These are phyloP conservation scores for Colletes latitarsis DNA, from an alignment of 1,140 invertebrate species.

Conservation along the genomic window DNA sequence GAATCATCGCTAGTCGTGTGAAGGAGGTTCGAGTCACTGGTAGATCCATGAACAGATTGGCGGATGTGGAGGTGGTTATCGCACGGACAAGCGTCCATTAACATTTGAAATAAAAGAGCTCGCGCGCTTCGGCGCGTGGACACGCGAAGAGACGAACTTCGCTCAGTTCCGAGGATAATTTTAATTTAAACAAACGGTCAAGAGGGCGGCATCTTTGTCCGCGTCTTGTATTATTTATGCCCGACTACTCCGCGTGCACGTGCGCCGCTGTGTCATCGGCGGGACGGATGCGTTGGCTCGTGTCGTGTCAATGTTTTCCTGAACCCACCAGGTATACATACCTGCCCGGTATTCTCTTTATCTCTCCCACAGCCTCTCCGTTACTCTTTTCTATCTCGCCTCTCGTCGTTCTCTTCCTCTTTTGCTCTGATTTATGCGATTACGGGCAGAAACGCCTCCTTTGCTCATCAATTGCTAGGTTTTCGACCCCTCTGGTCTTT, in stretches of 20 bases:
- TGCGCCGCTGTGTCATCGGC: conserved; percentile 80
- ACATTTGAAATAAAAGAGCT: conserved; percentile 79
- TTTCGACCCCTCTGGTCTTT: conserved; percentile 39
- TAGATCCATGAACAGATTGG: not conserved
- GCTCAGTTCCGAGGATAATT: conserved; percentile 71
- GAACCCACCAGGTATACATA: conserved; percentile 70
- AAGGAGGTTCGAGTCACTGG: too few relatives aligned
- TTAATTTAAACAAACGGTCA: conserved; percentile 82
- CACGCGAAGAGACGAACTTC: conserved; percentile 66
- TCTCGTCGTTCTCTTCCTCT: conserved; percentile 40
- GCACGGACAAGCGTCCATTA: conserved; percentile 68
- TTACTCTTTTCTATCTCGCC: conserved; percentile 18
- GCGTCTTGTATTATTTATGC: conserved; percentile 81
- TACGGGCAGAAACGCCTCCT: conserved; percentile 58
- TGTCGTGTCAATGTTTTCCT: conserved; percentile 78
- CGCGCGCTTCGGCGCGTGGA: conserved; percentile 38
- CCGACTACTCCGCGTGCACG: conserved; percentile 77
- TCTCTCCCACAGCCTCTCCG: conserved; percentile 14
- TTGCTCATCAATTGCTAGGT: conserved; percentile 51
- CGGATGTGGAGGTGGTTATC: not conserved
- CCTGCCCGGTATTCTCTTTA: conserved; percentile 36
- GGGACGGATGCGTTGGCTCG: conserved; percentile 74
- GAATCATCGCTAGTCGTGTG: too few relatives aligned
- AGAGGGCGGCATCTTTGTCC: conserved; percentile 81
- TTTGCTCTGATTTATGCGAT: conserved; percentile 70